Evolutionary conservation across 2,113 vertebrate genomes (phyloP).

Genomic region (Leucopternis melanops): DNA sequence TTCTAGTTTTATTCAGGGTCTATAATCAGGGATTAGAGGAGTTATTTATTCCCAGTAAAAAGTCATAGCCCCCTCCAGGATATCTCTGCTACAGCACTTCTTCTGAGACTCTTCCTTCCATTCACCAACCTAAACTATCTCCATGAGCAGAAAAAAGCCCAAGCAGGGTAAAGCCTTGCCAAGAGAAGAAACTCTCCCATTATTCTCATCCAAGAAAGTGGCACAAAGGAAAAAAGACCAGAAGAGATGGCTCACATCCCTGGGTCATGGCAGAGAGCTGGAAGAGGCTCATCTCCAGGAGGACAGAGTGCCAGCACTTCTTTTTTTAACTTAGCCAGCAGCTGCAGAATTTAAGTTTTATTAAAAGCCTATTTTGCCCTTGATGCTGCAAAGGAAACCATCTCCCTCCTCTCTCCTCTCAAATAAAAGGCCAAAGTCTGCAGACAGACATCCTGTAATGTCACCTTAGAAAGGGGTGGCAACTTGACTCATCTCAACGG

Average conservation of each 20-base stretch:
- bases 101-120: neutral
- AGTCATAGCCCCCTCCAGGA: neutral
- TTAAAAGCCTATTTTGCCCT: slow-evolving; percentile 9
- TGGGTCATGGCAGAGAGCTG: neutral
- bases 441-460: slow-evolving; percentile 2
- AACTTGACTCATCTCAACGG: neutral
- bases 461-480: neutral
- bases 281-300: slow-evolving; percentile 27
- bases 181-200: neutral
- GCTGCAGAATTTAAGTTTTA: slow-evolving; percentile 36
- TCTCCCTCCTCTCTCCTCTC: neutral
- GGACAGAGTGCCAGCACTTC: slow-evolving; percentile 6
- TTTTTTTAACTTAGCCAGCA: slow-evolving; percentile 21
- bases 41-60: neutral
- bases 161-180: neutral
- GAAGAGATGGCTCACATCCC: neutral
- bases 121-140: neutral
- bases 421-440: neutral
- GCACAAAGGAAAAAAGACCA: neutral
- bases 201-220: neutral
- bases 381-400: slow-evolving; percentile 25
- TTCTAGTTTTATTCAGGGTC: neutral
- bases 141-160: neutral
- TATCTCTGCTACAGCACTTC: neutral
- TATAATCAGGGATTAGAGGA: neutral